Percentiles rank a stretch among this genome's conserved stretches.
These are phyloP conservation scores for Chesias legatella DNA, from an alignment of 2,888 invertebrate genomes.

Conservation along the genomic window DNA sequence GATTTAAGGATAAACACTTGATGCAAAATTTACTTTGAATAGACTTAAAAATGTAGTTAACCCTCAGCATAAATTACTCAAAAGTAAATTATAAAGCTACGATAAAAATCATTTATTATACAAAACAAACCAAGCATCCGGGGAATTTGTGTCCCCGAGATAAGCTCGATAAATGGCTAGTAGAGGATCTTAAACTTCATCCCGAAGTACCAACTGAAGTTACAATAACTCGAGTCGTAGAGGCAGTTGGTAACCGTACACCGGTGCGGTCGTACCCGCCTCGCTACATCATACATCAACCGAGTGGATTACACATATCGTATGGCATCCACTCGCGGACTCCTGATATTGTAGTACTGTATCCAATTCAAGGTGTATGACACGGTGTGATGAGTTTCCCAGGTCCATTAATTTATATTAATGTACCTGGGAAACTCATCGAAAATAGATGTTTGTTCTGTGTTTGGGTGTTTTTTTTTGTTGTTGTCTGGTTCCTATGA, in stretches of 20 bases:
- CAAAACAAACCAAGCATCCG: conserved; percentile 12
- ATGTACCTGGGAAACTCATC: too few relatives aligned
- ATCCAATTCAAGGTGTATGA: conserved; percentile 32
- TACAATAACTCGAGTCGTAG: conserved; percentile 17
- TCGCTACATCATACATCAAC: conserved; percentile 27
- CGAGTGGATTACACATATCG: conserved; percentile 25
- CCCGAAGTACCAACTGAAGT: conserved; percentile 2
- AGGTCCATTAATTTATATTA: too few relatives aligned
- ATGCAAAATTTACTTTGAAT: too few relatives aligned
- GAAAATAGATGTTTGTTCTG: too few relatives aligned
- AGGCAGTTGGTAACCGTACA: conserved; percentile 26
- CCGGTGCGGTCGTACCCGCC: conserved; percentile 35
- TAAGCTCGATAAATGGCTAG: conserved; percentile 10
- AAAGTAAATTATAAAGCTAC: too few relatives aligned
- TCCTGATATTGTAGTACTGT: conserved; percentile 30
- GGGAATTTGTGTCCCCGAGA: conserved; percentile 11
- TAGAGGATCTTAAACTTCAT: conserved; percentile 7
- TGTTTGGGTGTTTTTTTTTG: too few relatives aligned
- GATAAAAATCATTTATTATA: conserved; percentile 6
- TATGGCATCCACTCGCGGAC: conserved; percentile 13
- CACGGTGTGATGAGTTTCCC: conserved; percentile 11
- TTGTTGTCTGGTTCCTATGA: too few relatives aligned
- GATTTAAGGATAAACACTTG: too few relatives aligned
- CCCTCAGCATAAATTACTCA: too few relatives aligned
- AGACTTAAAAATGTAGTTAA: too few relatives aligned